phyloP scores from a whole-genome alignment of 2,888 invertebrate species.

The Linnaemya tessellans region DNA sequence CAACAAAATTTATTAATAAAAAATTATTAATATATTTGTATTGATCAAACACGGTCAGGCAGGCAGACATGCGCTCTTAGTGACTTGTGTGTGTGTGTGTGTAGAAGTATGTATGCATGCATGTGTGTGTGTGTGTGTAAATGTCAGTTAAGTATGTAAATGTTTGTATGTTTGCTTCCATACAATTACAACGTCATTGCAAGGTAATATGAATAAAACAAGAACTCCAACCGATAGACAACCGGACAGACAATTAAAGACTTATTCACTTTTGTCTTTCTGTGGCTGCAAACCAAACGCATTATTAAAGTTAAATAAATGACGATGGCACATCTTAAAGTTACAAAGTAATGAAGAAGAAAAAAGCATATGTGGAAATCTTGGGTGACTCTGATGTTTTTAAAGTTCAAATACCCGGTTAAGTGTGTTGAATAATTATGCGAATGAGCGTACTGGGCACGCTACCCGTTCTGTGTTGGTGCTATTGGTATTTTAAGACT shows the following conservation, averaged over 20 bases:
- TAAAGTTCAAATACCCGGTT: slow-evolving; percentile 66
- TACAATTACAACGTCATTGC: slow-evolving; percentile 27
- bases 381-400: slow-evolving; percentile 57
- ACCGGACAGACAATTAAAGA: slow-evolving; percentile 5
- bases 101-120: background rate
- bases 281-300: slow-evolving; percentile 38
- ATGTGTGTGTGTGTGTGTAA: background rate
- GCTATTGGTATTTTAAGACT: background rate
- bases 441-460: slow-evolving; percentile 20
- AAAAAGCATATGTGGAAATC: slow-evolving; percentile 45
- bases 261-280: slow-evolving; percentile 44
- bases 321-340: slow-evolving; percentile 23
- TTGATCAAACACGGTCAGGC: slow-evolving; percentile 4
- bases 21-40: slow-evolving; percentile 17
- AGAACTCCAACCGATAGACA: slow-evolving; percentile 30
- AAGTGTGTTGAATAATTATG: slow-evolving; percentile 50
- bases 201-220: slow-evolving; percentile 29
- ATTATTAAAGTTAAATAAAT: slow-evolving; percentile 33
- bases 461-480: background rate
- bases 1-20: slow-evolving; percentile 16
- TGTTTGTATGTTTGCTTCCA: background rate
- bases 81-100: background rate
- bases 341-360: background rate
- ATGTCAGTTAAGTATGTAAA: slow-evolving; percentile 22
- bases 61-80: background rate